Percentiles rank a stretch among this genome's conserved stretches.
Evolutionary conservation across 2,113 vertebrate genomes (phyloP).

Genomic region (Pholis gunnellus): DNA sequence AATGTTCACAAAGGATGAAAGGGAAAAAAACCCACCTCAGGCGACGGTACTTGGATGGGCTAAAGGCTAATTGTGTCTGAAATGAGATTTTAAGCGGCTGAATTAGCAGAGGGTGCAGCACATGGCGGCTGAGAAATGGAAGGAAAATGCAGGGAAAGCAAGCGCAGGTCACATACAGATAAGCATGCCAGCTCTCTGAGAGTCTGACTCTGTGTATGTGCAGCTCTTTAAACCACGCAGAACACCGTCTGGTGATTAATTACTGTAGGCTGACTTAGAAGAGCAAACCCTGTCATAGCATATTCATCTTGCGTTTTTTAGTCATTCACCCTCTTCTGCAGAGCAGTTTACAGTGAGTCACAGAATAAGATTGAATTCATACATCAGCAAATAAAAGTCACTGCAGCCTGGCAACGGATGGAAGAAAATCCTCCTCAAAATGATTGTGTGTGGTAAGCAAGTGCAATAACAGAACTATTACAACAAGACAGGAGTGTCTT

Average conservation of each 20-base stretch:
- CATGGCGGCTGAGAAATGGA: slow-evolving; percentile 58
- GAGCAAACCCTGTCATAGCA: slow-evolving; percentile 49
- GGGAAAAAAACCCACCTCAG: slow-evolving; percentile 32
- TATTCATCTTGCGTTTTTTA: slow-evolving; percentile 55
- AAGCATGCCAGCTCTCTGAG: slow-evolving; percentile 46
- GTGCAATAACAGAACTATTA: neutral
- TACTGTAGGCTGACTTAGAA: slow-evolving; percentile 50
- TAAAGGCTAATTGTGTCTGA: slow-evolving; percentile 85
- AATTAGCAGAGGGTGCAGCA: slow-evolving; percentile 76
- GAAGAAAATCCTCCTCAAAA: slow-evolving; percentile 9
- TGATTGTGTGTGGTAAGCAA: neutral
- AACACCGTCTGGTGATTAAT: slow-evolving; percentile 64
- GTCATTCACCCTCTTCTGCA: slow-evolving; percentile 39
- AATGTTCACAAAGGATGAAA: slow-evolving; percentile 64
- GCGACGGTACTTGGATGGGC: slow-evolving; percentile 63
- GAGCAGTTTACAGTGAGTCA: slow-evolving; percentile 14
- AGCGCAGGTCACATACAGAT: slow-evolving; percentile 66
- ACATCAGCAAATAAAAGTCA: slow-evolving; percentile 26
- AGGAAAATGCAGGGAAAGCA: slow-evolving; percentile 57
- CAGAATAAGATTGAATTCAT: slow-evolving; percentile 17
- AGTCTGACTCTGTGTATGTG: slow-evolving; percentile 55
- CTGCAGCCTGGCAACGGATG: slow-evolving; percentile 15
- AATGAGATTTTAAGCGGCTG: slow-evolving; percentile 83
- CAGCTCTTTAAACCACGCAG: slow-evolving; percentile 45
- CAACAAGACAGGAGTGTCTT: neutral